Percentiles rank a stretch among this genome's conserved stretches.
phyloP scores from a whole-genome alignment of 2,888 invertebrate genomes.

The Cyaniris semiargus region DNA sequence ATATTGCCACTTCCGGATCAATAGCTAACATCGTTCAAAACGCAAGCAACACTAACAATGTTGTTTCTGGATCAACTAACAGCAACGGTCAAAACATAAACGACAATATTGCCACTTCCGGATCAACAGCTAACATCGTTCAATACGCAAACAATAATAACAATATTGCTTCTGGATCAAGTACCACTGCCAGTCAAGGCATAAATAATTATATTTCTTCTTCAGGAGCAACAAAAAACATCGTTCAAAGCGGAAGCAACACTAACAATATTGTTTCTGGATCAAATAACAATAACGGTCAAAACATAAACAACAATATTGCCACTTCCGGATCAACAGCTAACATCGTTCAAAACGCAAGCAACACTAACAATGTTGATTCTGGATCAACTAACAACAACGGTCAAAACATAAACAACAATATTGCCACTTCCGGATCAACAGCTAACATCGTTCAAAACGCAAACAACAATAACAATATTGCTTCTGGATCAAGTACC shows the following conservation, averaged over 20 bases:
- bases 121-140: neutral
- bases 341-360: neutral
- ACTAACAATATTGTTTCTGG: neutral
- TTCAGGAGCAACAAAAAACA: neutral
- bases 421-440: neutral
- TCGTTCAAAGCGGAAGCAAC: neutral
- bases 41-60: neutral
- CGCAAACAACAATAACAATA: neutral
- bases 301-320: neutral
- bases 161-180: neutral
- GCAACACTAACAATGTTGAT: neutral
- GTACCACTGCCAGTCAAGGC: neutral
- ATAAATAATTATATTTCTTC: neutral
- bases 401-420: neutral
- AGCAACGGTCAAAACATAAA: neutral
- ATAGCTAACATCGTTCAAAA: too few species aligned
- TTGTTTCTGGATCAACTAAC: neutral
- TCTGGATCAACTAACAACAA: neutral
- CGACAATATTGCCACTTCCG: too few species aligned
- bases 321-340: neutral
- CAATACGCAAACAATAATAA: neutral
- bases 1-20: neutral
- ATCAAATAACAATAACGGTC: neutral
- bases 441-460: neutral
- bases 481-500: neutral